A percentile compares a stretch with the other conserved stretches of the same genome.
Conservation (phyloP, 2,888 invertebrate species). For the Melanophora roralis region DNA sequence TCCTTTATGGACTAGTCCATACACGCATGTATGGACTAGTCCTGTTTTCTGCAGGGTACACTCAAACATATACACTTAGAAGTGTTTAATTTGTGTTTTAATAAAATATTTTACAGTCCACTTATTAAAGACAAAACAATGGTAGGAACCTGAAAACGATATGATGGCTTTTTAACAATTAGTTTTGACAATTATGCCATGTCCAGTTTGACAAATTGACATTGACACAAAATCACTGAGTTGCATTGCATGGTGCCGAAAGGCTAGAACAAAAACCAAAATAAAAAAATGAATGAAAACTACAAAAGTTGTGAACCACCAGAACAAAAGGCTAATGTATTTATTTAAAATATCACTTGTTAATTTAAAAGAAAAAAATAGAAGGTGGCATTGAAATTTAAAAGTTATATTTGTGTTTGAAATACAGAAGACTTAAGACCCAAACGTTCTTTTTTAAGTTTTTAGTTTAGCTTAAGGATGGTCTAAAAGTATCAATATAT, state of each 20-base stretch:
- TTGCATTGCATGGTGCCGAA: slow-evolving; percentile 50
- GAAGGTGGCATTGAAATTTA: neutral
- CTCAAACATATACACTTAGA: neutral
- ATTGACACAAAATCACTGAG: slow-evolving; percentile 74
- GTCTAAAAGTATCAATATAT: no score
- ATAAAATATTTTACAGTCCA: no score
- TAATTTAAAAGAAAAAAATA: neutral
- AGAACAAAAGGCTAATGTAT: neutral
- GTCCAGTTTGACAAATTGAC: slow-evolving; percentile 68
- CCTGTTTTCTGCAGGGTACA: no score
- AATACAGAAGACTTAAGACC: slow-evolving; percentile 13
- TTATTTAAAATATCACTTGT: neutral
- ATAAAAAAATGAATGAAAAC: slow-evolving; percentile 42
- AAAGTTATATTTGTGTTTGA: neutral
- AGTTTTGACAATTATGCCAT: slow-evolving; percentile 59
- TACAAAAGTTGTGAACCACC: slow-evolving; percentile 57
- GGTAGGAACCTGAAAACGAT: slow-evolving; percentile 27
- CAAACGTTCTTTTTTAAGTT: no score
- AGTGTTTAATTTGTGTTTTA: neutral
- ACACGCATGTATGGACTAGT: neutral
- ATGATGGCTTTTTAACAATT: slow-evolving; percentile 45
- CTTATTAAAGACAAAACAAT: slow-evolving; percentile 31
- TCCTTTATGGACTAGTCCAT: no score
- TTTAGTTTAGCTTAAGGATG: no score
- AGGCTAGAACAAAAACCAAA: slow-evolving; percentile 16